These are phyloP conservation scores for Tachypleus tridentatus DNA, from an alignment of 1,140 invertebrate genomes.

Conservation along the genomic window DNA sequence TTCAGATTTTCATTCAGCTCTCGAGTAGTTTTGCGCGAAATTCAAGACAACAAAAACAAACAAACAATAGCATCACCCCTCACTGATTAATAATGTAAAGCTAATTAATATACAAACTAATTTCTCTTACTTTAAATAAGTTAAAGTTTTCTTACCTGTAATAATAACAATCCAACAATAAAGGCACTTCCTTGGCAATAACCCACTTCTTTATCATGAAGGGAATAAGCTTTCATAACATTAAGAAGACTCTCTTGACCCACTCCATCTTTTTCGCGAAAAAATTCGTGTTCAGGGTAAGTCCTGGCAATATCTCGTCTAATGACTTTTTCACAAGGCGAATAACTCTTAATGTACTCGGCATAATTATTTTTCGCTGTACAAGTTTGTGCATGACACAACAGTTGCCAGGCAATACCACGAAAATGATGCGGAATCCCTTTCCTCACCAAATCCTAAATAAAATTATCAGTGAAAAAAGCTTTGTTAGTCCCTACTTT, in stretches of 20 bases:
- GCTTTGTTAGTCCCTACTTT: too few relatives aligned
- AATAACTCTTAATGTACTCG: conserved; percentile 90
- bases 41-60: too few relatives aligned
- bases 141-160: conserved; percentile 49
- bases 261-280: conserved; percentile 83
- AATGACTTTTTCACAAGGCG: conserved; percentile 94
- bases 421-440: conserved; percentile 95
- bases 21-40: too few relatives aligned
- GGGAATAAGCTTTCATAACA: conserved; percentile 96
- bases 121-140: too few relatives aligned
- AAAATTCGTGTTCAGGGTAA: conserved; percentile 98
- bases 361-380: conserved; percentile 86
- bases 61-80: too few relatives aligned
- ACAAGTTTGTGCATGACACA: conserved; percentile 72
- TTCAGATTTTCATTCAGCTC: too few relatives aligned
- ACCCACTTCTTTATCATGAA: conserved; percentile 94
- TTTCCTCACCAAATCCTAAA: conserved; percentile 72
- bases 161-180: conserved; percentile 82
- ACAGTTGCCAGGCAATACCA: conserved; percentile 90
- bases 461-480: too few relatives aligned
- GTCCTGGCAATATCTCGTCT: conserved; percentile 91
- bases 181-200: conserved; percentile 98
- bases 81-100: too few relatives aligned
- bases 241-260: conserved; percentile 97
- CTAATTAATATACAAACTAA: too few relatives aligned